Percentiles rank a stretch among this genome's conserved stretches.
These are phyloP conservation scores for Heteronetta atricapilla DNA, from an alignment of 2,113 vertebrate species.

Conservation along the genomic window DNA sequence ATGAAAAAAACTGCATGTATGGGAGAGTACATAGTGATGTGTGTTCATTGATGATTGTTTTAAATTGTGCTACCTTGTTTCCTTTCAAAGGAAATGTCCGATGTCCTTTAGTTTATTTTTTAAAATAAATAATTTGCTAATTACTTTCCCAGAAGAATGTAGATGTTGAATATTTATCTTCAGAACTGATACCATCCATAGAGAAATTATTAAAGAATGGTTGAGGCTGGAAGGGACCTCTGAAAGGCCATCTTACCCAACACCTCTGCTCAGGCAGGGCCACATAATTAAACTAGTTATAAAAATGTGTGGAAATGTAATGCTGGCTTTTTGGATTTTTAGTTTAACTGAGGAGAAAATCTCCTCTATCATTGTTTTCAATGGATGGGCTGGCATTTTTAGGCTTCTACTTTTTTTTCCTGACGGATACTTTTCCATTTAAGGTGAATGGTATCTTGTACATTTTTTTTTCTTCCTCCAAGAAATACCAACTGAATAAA, in stretches of 20 bases:
- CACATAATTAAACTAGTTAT: too few species aligned
- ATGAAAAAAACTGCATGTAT: background rate
- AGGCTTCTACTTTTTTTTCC: background rate
- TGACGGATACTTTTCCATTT: background rate
- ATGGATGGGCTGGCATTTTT: background rate
- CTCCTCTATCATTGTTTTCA: background rate
- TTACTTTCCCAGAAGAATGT: background rate
- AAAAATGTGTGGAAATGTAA: background rate
- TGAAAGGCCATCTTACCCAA: background rate
- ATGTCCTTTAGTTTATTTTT: background rate
- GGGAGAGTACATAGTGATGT: background rate
- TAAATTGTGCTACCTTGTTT: background rate
- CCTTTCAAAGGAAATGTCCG: background rate
- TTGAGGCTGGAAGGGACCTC: background rate
- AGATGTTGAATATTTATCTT: background rate
- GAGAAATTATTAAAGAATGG: background rate
- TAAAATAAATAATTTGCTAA: background rate
- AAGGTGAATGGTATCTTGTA: background rate
- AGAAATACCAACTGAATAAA: background rate
- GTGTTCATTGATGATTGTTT: background rate
- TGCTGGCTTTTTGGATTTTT: background rate
- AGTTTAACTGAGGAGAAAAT: background rate
- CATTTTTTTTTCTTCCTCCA: background rate
- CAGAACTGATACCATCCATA: background rate
- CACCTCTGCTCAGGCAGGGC: background rate